Percentiles rank a stretch among this genome's conserved stretches.
phyloP scores from a whole-genome alignment of 2,888 invertebrate genomes.

The Bhutanitis thaidina region DNA sequence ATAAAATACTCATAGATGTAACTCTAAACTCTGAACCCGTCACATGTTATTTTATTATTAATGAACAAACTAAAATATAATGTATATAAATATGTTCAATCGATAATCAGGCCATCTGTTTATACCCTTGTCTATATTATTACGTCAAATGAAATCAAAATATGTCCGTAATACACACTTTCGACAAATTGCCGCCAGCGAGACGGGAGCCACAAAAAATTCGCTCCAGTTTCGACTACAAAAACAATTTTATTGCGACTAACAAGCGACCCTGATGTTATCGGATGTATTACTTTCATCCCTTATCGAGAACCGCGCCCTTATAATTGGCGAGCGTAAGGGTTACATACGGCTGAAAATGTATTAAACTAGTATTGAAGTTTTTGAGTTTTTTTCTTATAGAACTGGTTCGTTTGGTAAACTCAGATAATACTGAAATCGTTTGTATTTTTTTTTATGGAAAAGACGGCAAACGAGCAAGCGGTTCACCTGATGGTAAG shows the following conservation, averaged over 20 bases:
- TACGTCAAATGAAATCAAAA: conserved; percentile 35
- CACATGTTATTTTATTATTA: too few relatives aligned
- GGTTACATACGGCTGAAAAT: conserved; percentile 45
- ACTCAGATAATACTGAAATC: too few relatives aligned
- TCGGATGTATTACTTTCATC: conserved; percentile 74
- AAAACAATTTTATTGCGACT: conserved; percentile 70
- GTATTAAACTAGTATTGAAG: background rate
- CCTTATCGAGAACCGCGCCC: conserved; percentile 61
- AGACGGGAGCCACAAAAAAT: conserved; percentile 68
- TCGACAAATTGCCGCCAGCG: conserved; percentile 66
- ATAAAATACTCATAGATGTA: too few relatives aligned
- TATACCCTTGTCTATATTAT: conserved; percentile 18
- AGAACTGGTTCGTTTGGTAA: too few relatives aligned
- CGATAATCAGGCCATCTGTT: background rate
- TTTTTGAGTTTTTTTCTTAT: too few relatives aligned
- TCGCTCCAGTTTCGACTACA: conserved; percentile 57
- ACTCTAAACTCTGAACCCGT: too few relatives aligned
- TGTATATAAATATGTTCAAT: too few relatives aligned
- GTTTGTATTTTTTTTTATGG: too few relatives aligned
- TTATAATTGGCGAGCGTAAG: conserved; percentile 55
- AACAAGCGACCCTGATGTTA: conserved; percentile 71
- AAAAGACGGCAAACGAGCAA: too few relatives aligned
- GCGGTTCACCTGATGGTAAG: too few relatives aligned
- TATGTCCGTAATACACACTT: conserved; percentile 32
- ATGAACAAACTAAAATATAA: too few relatives aligned